phyloP scores from a whole-genome alignment of 53 echinoderm and acorn worm species.

The Crossaster papposus region DNA sequence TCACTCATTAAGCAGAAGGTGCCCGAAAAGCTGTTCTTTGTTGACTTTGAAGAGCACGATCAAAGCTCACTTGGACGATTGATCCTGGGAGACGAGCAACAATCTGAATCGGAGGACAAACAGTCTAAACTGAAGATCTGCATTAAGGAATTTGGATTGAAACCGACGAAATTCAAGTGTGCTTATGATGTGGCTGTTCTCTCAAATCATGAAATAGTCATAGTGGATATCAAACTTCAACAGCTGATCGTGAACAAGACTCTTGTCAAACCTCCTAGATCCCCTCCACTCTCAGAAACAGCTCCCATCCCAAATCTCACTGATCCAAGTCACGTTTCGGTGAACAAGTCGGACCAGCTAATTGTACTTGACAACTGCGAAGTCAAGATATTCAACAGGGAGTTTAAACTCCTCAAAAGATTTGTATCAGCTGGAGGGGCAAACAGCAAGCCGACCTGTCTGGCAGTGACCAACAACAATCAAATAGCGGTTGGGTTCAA shows the following conservation, averaged over 20 bases:
- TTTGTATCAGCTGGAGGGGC: not conserved
- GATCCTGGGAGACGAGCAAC: not conserved
- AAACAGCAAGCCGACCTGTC: slow-evolving; percentile 9
- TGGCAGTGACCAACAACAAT: slow-evolving; percentile 26
- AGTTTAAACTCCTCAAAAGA: slow-evolving; percentile 8
- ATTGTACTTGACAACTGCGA: not conserved
- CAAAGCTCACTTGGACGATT: not conserved
- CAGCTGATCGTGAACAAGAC: slow-evolving; percentile 1
- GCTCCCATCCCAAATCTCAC: not conserved
- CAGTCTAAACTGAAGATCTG: not conserved
- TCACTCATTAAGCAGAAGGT: not conserved
- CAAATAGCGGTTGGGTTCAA: slow-evolving; percentile 28
- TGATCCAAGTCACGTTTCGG: slow-evolving; percentile 11
- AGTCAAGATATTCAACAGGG: slow-evolving; percentile 22
- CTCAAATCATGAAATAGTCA: not conserved
- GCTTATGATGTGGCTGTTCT: slow-evolving; percentile 10
- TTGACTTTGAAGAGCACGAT: slow-evolving; percentile 30
- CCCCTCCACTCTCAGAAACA: not conserved
- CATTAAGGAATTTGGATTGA: not conserved
- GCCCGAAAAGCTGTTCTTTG: not conserved
- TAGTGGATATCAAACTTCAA: not conserved
- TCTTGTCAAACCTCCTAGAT: not conserved
- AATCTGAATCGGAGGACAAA: not conserved
- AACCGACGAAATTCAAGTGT: not conserved
- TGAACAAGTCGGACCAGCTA: slow-evolving; percentile 14